phyloP scores from a whole-genome alignment of 2,797 vertebrate species.

The Knipowitschia caucasica region DNA sequence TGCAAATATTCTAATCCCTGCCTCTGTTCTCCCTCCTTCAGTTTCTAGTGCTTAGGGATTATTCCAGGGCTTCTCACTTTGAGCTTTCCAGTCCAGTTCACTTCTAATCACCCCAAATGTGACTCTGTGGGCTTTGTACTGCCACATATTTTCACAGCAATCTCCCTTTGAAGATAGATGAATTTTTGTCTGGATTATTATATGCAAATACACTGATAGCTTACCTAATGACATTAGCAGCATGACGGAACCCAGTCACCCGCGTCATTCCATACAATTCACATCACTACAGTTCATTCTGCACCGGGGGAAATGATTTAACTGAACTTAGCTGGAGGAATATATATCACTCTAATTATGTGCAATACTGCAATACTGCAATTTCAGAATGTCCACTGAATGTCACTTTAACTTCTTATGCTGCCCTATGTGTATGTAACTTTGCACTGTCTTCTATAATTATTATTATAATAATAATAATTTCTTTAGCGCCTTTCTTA shows the following conservation, averaged over 20 bases:
- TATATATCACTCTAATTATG: no score
- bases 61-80: slow-evolving; percentile 15
- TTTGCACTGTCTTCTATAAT: no score
- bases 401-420: no score
- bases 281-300: slow-evolving; percentile 26
- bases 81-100: slow-evolving; percentile 22
- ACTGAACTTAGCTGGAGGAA: no score
- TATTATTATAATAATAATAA: no score
- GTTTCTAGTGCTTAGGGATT: slow-evolving; percentile 15
- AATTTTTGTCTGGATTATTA: slow-evolving; percentile 21
- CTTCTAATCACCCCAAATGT: slow-evolving; percentile 27
- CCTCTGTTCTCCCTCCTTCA: not conserved
- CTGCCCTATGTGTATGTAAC: no score
- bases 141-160: slow-evolving; percentile 17
- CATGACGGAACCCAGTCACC: slow-evolving; percentile 19
- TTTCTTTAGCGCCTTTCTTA: no score
- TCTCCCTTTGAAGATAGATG: slow-evolving; percentile 17
- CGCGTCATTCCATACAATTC: slow-evolving; percentile 16
- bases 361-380: no score
- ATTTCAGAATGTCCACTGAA: no score
- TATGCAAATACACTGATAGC: slow-evolving; percentile 35
- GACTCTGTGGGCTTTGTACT: not conserved
- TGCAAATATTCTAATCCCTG: slow-evolving; percentile 22
- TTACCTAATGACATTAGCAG: slow-evolving; percentile 26
- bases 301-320: not conserved